Evolutionary conservation across 2,113 vertebrate genomes (phyloP).

Genomic region (Brachionichthys hirsutus): DNA sequence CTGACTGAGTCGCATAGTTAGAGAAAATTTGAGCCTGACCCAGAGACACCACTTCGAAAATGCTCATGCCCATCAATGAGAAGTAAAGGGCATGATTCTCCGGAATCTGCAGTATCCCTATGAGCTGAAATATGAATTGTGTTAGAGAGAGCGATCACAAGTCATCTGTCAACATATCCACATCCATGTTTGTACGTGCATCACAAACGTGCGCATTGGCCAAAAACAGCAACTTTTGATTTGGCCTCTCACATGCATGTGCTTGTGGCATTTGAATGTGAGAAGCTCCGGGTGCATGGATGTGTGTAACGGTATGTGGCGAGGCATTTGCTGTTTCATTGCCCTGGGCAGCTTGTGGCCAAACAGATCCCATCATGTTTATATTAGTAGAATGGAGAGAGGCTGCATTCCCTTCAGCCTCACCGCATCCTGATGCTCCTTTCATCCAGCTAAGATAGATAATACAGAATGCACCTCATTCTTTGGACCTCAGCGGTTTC

Average conservation of each 20-base stretch:
- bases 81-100: slow-evolving; percentile 46
- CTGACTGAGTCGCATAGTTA: slow-evolving; percentile 58
- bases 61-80: slow-evolving; percentile 52
- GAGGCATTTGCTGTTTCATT: slow-evolving; percentile 57
- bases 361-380: slow-evolving; percentile 71
- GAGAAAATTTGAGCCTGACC: slow-evolving; percentile 52
- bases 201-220: slow-evolving; percentile 36
- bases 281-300: slow-evolving; percentile 15
- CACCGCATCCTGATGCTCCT: slow-evolving; percentile 51
- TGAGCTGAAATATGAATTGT: slow-evolving; percentile 52
- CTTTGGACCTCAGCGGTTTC: background rate
- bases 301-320: slow-evolving; percentile 43
- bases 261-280: slow-evolving; percentile 3
- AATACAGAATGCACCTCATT: slow-evolving; percentile 14
- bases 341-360: slow-evolving; percentile 44
- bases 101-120: slow-evolving; percentile 53
- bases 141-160: slow-evolving; percentile 55
- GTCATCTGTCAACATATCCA: slow-evolving; percentile 49
- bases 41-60: slow-evolving; percentile 28
- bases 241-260: slow-evolving; percentile 10
- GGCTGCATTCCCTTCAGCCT: slow-evolving; percentile 45
- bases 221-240: slow-evolving; percentile 36
- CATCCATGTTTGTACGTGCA: slow-evolving; percentile 18
- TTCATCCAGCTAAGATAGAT: slow-evolving; percentile 32
- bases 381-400: slow-evolving; percentile 50